Evolutionary conservation across 2,888 invertebrate genomes (phyloP), one percentile per base, ranked within the genome.

Genomic region (Drosophila lacicola): DNA sequence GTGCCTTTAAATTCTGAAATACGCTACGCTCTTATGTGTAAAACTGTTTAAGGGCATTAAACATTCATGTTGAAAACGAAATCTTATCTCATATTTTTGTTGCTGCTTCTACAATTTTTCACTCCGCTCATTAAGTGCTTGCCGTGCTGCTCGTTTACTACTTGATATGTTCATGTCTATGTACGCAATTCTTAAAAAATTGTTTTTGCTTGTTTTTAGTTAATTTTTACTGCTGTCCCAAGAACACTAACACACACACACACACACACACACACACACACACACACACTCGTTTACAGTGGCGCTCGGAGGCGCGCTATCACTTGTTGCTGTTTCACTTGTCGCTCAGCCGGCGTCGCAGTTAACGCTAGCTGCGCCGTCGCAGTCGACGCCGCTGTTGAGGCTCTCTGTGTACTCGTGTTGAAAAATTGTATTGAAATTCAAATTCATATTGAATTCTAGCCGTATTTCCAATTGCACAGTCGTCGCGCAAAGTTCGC

Each of bases 401-500:
- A 13, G 33, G 39, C 53, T 46, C 53, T 53, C 34, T 39, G 62
- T 45, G 71, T 64, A 37, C 49, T 69, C 45, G 64, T 51, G 71
- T 70, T 80, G 50, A 77, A 82, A 86, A 87, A 70, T 72, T 63
- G 75, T 82, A 85, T 86, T 85, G 65, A 85, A 85, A 85, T 89
- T 85, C 72, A 88, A 89, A 89, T 82, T 85, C 78, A 75, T 74
- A 82, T 75, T 71, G 75, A 69, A 80, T 74, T 88, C 73, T 78
- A 80, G 64, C 68, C 69, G 80, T 88, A 85, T 80, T 88, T 89
- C 74, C 74, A 75, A 85, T 85, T 85, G 86, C 83, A 89, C 90
- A 75, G 70, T 80, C 85, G 65, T 61, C 80, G 72, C 72, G 86
- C 74, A 42, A 82, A 72, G 83, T 78, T 80, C 78, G 80, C 39